Evolutionary conservation across 2,888 invertebrate species (phyloP).

Genomic region (Elysia crispata): DNA sequence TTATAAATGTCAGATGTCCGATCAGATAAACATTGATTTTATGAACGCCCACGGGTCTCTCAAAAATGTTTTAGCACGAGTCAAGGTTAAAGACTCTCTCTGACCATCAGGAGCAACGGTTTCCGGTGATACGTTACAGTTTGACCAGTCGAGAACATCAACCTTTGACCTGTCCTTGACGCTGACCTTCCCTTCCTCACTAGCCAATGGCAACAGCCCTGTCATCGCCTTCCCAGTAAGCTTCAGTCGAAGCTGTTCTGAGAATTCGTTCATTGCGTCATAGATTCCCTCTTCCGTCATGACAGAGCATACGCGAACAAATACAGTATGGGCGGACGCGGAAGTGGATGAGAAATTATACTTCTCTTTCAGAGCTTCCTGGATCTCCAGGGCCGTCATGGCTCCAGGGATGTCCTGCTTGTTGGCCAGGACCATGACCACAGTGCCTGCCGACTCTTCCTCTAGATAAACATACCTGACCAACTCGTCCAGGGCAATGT

Average conservation of each 20-base stretch:
- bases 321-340: neutral
- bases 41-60: too few relatives aligned
- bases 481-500: conserved; percentile 97
- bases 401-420: conserved; percentile 62
- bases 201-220: neutral
- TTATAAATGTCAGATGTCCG: neutral
- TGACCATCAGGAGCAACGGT: too few relatives aligned
- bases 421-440: conserved; percentile 58
- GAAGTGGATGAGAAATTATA: neutral
- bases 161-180: too few relatives aligned
- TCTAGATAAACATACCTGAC: neutral
- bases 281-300: neutral
- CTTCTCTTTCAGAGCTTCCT: conserved; percentile 37
- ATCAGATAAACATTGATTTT: too few relatives aligned
- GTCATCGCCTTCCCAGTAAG: neutral
- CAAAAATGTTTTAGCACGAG: too few relatives aligned
- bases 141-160: too few relatives aligned
- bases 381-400: conserved; percentile 54
- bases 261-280: neutral
- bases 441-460: conserved; percentile 53
- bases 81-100: too few relatives aligned
- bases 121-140: too few relatives aligned
- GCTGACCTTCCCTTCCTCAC: too few relatives aligned
- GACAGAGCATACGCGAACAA: conserved; percentile 6
- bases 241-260: neutral